These are phyloP conservation scores for Tringa solitaria DNA, from an alignment of 2,113 vertebrate genomes.

Conservation along the genomic window DNA sequence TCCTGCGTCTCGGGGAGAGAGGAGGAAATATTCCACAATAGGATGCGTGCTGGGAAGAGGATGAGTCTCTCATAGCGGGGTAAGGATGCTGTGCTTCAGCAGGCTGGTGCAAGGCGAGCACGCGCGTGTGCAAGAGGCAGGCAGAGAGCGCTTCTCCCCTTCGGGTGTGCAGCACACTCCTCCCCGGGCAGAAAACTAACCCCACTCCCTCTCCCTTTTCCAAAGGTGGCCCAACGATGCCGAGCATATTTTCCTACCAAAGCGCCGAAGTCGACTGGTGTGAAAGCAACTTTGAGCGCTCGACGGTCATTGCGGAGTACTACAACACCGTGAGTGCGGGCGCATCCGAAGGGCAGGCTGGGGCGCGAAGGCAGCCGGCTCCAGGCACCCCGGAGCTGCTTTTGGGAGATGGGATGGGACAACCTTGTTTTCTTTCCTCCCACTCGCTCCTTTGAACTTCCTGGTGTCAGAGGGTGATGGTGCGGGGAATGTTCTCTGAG, in stretches of 20 bases:
- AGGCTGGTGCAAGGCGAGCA: fast-evolving
- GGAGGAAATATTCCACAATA: neutral
- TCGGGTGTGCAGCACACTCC: neutral
- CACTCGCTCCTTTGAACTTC: neutral
- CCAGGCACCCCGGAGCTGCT: neutral
- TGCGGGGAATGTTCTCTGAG: neutral
- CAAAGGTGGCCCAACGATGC: conserved; percentile 65
- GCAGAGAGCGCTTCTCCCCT: fast-evolving
- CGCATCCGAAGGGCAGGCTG: neutral
- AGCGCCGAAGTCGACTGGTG: conserved; percentile 98
- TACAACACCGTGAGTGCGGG: conserved; percentile 89
- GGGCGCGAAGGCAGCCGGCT: neutral
- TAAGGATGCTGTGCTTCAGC: neutral
- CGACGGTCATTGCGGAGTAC: conserved; percentile 85
- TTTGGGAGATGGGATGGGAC: neutral
- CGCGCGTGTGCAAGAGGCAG: fast-evolving
- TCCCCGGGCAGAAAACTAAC: neutral
- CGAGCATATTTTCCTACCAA: conserved; percentile 84
- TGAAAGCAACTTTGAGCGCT: conserved; percentile 89
- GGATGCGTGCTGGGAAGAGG: neutral
- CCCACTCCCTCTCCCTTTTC: neutral
- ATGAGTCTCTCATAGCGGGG: neutral
- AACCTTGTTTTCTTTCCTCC: neutral
- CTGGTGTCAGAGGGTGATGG: neutral
- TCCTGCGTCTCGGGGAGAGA: neutral